Conservation (phyloP, 2,797 vertebrate species). For the Acanthurus leucopareius region DNA sequence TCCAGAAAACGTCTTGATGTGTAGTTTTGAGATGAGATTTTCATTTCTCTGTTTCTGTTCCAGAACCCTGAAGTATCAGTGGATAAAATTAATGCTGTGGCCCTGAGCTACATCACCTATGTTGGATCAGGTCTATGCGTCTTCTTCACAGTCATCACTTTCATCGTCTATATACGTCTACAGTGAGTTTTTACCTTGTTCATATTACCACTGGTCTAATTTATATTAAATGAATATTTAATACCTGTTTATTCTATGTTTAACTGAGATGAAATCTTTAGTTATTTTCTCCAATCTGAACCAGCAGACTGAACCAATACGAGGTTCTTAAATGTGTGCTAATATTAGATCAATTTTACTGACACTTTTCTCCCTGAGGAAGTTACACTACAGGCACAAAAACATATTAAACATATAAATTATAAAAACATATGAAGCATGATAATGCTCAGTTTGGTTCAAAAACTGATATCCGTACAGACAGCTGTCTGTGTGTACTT, state of each 20-base stretch:
- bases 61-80: constrained; percentile 71
- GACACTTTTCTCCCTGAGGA: background rate
- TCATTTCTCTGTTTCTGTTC: background rate
- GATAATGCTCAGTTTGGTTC: too few species aligned
- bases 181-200: constrained; percentile 68
- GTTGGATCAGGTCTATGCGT: constrained; percentile 79
- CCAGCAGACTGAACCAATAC: background rate
- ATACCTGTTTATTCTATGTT: background rate
- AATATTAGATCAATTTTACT: background rate
- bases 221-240: too few species aligned
- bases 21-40: too few species aligned
- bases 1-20: too few species aligned
- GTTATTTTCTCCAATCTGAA: too few species aligned
- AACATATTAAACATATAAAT: too few species aligned
- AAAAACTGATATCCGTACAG: too few species aligned
- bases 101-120: constrained; percentile 78
- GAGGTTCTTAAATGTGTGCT: background rate
- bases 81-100: constrained; percentile 22
- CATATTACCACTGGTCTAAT: too few species aligned
- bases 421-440: too few species aligned
- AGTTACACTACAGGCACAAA: background rate
- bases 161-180: constrained; percentile 73
- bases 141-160: constrained; percentile 71
- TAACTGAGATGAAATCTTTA: background rate
- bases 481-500: too few species aligned